Percentiles rank a stretch among this genome's conserved stretches.
phyloP scores from a whole-genome alignment of 2,113 vertebrate genomes.

The Apodemus speciosus region DNA sequence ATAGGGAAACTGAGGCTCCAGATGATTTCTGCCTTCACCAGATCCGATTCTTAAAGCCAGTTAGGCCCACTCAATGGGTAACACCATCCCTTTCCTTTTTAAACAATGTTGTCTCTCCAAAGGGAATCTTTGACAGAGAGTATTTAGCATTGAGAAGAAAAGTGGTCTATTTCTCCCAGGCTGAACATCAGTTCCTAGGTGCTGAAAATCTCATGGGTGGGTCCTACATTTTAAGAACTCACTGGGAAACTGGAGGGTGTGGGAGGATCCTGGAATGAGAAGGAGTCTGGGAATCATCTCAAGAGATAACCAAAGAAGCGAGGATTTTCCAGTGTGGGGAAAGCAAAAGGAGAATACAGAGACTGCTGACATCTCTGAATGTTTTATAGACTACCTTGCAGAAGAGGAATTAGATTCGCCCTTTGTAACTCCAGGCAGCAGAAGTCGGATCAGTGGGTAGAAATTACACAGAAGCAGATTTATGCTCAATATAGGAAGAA shows the following conservation, averaged over 20 bases:
- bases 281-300: not conserved
- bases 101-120: not conserved
- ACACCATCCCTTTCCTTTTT: not conserved
- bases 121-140: not conserved
- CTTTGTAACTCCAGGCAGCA: constrained; percentile 45
- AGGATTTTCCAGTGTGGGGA: not conserved
- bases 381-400: constrained; percentile 46
- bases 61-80: not conserved
- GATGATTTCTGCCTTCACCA: not conserved
- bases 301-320: constrained; percentile 5
- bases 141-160: not conserved
- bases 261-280: not conserved
- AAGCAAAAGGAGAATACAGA: not conserved
- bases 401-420: constrained; percentile 59
- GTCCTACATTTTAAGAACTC: not conserved
- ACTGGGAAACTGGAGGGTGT: not conserved
- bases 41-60: not conserved
- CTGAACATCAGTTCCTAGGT: not conserved
- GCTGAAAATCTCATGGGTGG: not conserved
- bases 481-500: constrained; percentile 58
- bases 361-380: not conserved
- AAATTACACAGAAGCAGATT: constrained; percentile 63
- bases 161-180: not conserved
- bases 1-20: constrained; percentile 27
- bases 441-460: constrained; percentile 24